Conservation (phyloP, 2,113 vertebrate species). For the Diadophis punctatus region DNA sequence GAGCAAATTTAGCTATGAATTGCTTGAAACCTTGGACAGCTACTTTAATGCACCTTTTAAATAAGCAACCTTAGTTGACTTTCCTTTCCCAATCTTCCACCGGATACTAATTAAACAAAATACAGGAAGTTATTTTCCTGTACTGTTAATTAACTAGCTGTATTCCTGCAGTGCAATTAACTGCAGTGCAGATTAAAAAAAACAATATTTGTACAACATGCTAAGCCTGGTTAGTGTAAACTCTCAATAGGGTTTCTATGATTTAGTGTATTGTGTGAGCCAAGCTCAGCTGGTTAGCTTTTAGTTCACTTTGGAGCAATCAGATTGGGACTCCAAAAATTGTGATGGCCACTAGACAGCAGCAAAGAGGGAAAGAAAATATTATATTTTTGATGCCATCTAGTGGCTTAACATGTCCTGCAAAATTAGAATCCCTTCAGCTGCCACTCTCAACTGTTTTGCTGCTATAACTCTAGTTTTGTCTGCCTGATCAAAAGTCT, state of each 20-base stretch:
- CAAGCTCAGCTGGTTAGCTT: neutral
- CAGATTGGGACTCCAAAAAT: neutral
- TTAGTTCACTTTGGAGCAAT: neutral
- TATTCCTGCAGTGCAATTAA: neutral
- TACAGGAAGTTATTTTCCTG: neutral
- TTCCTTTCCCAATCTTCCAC: neutral
- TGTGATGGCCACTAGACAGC: neutral
- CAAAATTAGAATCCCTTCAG: neutral
- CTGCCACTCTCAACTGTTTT: neutral
- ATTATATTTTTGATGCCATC: neutral
- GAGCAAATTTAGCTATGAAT: neutral
- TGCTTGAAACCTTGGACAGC: slow-evolving; percentile 1
- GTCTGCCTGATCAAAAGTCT: neutral
- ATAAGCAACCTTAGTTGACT: neutral
- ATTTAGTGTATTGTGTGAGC: neutral
- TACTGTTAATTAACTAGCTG: neutral
- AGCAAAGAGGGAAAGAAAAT: neutral
- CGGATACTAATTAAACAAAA: neutral
- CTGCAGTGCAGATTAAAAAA: neutral
- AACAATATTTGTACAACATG: neutral
- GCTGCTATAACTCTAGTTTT: neutral
- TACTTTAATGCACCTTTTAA: slow-evolving; percentile 4
- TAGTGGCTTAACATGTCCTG: neutral
- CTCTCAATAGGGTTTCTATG: neutral
- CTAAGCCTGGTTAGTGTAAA: neutral